These are phyloP conservation scores for Lineus longissimus DNA, from an alignment of 1,140 invertebrate genomes.

Conservation along the genomic window DNA sequence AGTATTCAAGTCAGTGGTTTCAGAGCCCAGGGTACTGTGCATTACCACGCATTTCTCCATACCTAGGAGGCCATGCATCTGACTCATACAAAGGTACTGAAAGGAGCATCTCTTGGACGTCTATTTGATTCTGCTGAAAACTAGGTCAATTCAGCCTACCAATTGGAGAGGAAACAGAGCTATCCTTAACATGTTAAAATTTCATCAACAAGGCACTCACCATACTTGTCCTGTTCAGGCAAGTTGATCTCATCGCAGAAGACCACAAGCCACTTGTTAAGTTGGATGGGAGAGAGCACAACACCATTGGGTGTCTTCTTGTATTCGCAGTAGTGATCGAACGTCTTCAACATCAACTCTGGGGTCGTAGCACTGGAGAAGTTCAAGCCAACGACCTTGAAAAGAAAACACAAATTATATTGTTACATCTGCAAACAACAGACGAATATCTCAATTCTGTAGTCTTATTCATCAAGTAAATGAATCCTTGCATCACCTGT, in stretches of 20 bases:
- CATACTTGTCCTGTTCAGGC: conserved; percentile 90
- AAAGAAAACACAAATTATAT: conserved; percentile 13
- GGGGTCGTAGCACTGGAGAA: conserved; percentile 99
- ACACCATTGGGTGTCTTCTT: conserved; percentile 92
- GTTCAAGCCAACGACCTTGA: conserved; percentile 91
- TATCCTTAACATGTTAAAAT: background rate
- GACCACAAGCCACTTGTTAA: conserved; percentile 98
- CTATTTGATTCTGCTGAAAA: too few relatives aligned
- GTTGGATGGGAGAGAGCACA: conserved; percentile 85
- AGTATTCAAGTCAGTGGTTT: too few relatives aligned
- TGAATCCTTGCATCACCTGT: too few relatives aligned
- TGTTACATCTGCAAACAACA: background rate
- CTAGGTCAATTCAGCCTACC: too few relatives aligned
- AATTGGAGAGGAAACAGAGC: too few relatives aligned
- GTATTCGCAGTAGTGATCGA: conserved; percentile 99
- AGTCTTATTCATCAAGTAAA: too few relatives aligned
- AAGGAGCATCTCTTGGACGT: too few relatives aligned
- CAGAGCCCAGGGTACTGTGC: too few relatives aligned
- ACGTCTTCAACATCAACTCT: conserved; percentile 95
- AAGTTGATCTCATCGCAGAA: conserved; percentile 99
- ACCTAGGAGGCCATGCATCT: too few relatives aligned
- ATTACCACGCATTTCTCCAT: background rate
- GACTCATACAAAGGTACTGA: too few relatives aligned
- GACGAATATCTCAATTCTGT: too few relatives aligned
- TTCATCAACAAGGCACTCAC: conserved; percentile 19